A percentile compares a stretch with the other conserved stretches of the same genome.
Evolutionary conservation across 2,113 vertebrate genomes (phyloP).

Genomic region (Neopipo cinnamomea): DNA sequence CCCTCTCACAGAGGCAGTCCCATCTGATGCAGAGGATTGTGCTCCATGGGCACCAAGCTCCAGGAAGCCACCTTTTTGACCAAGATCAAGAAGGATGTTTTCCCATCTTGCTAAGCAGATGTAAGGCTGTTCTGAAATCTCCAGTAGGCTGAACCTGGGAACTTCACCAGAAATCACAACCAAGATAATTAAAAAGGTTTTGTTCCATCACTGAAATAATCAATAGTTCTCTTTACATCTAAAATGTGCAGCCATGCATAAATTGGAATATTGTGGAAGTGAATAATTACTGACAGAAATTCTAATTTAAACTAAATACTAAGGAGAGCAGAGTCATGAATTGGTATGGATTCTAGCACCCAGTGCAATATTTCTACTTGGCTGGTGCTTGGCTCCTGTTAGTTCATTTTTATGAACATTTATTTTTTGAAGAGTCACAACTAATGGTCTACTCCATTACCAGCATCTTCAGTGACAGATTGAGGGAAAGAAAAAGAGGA

Average conservation of each 20-base stretch:
- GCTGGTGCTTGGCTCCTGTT: not conserved
- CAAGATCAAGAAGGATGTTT: not conserved
- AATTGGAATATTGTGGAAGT: not conserved
- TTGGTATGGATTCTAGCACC: not conserved
- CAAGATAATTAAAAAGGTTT: not conserved
- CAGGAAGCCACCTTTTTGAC: not conserved
- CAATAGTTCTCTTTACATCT: not conserved
- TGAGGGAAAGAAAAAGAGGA: not conserved
- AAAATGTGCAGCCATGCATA: not conserved
- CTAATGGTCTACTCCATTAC: not conserved
- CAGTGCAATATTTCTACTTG: not conserved
- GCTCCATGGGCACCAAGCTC: not conserved
- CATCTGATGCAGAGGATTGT: not conserved
- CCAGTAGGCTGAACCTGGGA: not conserved
- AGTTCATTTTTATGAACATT: not conserved
- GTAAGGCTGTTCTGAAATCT: not conserved
- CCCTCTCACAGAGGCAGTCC: not conserved
- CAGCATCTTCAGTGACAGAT: not conserved
- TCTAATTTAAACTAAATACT: not conserved
- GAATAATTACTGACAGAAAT: not conserved
- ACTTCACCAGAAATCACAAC: not conserved
- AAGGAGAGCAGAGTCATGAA: not conserved
- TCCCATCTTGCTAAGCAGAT: not conserved
- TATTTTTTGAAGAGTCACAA: not conserved
- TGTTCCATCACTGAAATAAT: not conserved